phyloP scores from a whole-genome alignment of 2,888 invertebrate genomes.

The Chrysolina haemoptera region DNA sequence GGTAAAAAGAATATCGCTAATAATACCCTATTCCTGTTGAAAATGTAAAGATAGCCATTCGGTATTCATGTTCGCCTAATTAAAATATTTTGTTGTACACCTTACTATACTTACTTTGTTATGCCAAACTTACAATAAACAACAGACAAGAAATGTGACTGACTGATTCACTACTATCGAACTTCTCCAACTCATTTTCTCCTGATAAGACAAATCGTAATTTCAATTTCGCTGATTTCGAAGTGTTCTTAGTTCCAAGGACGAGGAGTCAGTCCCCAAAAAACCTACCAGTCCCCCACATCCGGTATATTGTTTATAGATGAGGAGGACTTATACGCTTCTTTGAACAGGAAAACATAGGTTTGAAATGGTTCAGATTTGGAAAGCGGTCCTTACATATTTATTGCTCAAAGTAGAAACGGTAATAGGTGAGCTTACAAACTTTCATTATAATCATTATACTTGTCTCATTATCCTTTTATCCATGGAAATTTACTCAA shows the following conservation, averaged over 20 bases:
- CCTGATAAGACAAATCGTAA: background rate
- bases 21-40: too few relatives aligned
- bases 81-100: background rate
- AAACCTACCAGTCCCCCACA: background rate
- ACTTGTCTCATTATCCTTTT: too few relatives aligned
- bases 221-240: background rate
- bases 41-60: too few relatives aligned
- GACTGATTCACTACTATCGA: background rate
- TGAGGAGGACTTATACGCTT: conserved; percentile 6
- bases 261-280: background rate
- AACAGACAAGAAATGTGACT: too few relatives aligned
- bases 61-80: too few relatives aligned
- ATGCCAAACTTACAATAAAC: too few relatives aligned
- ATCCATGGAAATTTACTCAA: too few relatives aligned
- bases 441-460: too few relatives aligned
- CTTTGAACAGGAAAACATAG: background rate
- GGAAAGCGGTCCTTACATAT: too few relatives aligned
- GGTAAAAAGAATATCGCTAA: too few relatives aligned
- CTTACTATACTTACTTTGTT: background rate
- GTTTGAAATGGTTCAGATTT: background rate
- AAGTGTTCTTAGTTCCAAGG: background rate
- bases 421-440: too few relatives aligned
- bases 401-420: too few relatives aligned
- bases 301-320: background rate
- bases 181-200: background rate